phyloP scores from a whole-genome alignment of 2,888 invertebrate species.

The Alloscopus bannaensis region DNA sequence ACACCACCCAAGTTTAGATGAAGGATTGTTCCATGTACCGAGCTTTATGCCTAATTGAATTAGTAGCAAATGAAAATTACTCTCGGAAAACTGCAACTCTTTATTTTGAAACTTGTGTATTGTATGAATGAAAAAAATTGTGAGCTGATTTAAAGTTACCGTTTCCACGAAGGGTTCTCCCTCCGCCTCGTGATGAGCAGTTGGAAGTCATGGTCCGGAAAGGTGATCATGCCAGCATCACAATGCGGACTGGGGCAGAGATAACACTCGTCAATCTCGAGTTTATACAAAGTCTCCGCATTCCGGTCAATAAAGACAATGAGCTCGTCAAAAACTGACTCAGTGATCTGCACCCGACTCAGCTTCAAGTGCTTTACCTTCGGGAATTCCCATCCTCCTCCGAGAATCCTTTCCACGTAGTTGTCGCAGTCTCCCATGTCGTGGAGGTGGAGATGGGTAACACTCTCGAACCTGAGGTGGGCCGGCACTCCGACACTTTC shows the following conservation, averaged over 20 bases:
- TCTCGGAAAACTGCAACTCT: too few species aligned
- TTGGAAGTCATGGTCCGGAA: constrained; percentile 40
- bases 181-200: constrained; percentile 23
- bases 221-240: constrained; percentile 44
- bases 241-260: constrained; percentile 37
- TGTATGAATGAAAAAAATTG: too few species aligned
- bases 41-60: too few species aligned
- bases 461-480: background rate
- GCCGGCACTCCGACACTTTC: background rate
- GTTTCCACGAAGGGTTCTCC: constrained; percentile 20
- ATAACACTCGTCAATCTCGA: constrained; percentile 42
- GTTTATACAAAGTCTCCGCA: constrained; percentile 30
- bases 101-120: too few species aligned
- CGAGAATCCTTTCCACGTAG: constrained; percentile 26
- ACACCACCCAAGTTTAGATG: too few species aligned
- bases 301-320: constrained; percentile 41
- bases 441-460: constrained; percentile 22
- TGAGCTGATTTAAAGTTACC: too few species aligned
- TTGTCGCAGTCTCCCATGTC: constrained; percentile 24
- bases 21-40: too few species aligned
- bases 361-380: constrained; percentile 31
- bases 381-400: constrained; percentile 27
- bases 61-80: too few species aligned
- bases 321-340: constrained; percentile 11
- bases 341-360: constrained; percentile 11